Evolutionary conservation across 2,797 vertebrate species (phyloP).

Genomic region (Sebastes baramenuke): DNA sequence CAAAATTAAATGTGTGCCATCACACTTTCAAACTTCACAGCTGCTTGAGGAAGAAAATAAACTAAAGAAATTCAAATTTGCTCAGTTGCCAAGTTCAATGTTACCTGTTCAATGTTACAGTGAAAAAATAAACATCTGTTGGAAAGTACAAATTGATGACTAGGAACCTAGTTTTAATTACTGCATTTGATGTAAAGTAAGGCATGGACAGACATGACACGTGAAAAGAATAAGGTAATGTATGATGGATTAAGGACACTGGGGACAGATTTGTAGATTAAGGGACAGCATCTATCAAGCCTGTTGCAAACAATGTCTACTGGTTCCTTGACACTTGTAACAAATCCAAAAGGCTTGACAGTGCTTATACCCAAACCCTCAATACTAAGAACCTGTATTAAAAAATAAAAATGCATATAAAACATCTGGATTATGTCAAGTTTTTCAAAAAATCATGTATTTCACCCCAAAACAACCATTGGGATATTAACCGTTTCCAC

Average conservation of each 20-base stretch:
- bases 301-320: constrained; percentile 27
- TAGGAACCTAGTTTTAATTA: constrained; percentile 60
- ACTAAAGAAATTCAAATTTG: constrained; percentile 33
- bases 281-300: constrained; percentile 41
- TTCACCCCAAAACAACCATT: constrained; percentile 7
- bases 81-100: constrained; percentile 64
- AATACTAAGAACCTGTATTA: constrained; percentile 56
- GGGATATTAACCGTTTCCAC: constrained; percentile 27
- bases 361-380: constrained; percentile 33
- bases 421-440: constrained; percentile 73
- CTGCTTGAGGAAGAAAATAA: constrained; percentile 51
- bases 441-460: constrained; percentile 55
- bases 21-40: constrained; percentile 59
- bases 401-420: constrained; percentile 80
- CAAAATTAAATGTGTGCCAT: constrained; percentile 37
- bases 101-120: constrained; percentile 12
- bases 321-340: constrained; percentile 31
- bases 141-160: constrained; percentile 71
- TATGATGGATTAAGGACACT: constrained; percentile 71
- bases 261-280: constrained; percentile 60
- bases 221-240: constrained; percentile 55
- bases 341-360: constrained; percentile 41
- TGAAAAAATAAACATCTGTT: constrained; percentile 79
- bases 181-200: constrained; percentile 79
- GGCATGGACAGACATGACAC: constrained; percentile 77